Evolutionary conservation across 2,113 vertebrate genomes (phyloP).

Genomic region (Thryonomys swinderianus): DNA sequence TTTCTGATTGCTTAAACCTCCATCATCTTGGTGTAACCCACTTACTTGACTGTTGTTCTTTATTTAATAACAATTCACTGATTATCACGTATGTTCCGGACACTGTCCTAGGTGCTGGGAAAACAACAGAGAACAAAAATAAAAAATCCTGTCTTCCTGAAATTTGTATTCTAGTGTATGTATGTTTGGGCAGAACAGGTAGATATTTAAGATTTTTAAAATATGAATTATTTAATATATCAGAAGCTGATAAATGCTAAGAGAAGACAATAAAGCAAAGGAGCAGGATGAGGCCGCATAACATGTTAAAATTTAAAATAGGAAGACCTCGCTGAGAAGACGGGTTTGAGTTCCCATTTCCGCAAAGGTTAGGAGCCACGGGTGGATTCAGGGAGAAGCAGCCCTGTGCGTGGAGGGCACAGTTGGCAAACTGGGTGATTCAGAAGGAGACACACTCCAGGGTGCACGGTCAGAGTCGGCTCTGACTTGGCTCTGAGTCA

Average conservation of each 20-base stretch:
- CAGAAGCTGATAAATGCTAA: slow-evolving; percentile 33
- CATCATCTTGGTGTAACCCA: neutral
- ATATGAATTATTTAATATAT: slow-evolving; percentile 19
- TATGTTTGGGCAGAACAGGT: neutral
- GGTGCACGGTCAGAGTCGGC: neutral
- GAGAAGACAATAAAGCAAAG: neutral
- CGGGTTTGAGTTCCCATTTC: neutral
- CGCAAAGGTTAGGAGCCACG: neutral
- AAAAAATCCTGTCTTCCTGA: neutral
- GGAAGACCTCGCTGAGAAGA: neutral
- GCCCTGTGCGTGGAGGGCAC: neutral
- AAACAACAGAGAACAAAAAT: neutral
- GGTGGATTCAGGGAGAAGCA: neutral
- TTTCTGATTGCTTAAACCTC: slow-evolving; percentile 47
- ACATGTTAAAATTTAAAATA: neutral
- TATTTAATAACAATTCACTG: slow-evolving; percentile 16
- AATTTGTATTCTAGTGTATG: slow-evolving; percentile 42
- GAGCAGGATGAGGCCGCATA: neutral
- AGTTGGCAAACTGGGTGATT: neutral
- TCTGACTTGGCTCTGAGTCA: slow-evolving; percentile 65
- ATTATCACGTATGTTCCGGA: neutral
- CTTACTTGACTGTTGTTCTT: slow-evolving; percentile 49
- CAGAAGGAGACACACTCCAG: neutral
- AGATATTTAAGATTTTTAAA: neutral
- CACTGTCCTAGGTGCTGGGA: neutral